A percentile compares a stretch with the other conserved stretches of the same genome.
These are phyloP conservation scores for Syngnathus floridae DNA, from an alignment of 2,113 vertebrate genomes.

Conservation along the genomic window DNA sequence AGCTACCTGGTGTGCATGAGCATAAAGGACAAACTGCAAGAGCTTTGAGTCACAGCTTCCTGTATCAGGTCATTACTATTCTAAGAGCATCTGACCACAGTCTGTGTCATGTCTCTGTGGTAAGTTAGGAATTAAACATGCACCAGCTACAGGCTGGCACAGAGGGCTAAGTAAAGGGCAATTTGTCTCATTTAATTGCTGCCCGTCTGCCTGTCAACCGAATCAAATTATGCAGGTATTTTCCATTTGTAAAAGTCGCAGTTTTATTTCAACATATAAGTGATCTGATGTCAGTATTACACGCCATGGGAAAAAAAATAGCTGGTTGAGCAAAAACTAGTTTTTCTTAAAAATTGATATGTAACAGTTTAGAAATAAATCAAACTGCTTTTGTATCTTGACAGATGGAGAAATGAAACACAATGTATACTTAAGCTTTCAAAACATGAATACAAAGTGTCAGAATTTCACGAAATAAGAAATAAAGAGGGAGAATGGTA, in stretches of 20 bases:
- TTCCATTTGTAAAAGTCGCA: slow-evolving; percentile 25
- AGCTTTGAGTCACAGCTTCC: slow-evolving; percentile 11
- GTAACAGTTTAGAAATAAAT: neutral
- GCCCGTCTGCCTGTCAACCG: slow-evolving; percentile 31
- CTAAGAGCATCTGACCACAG: slow-evolving; percentile 31
- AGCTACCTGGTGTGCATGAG: neutral
- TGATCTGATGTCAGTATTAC: slow-evolving; percentile 32
- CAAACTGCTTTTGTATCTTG: neutral
- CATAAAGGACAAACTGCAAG: slow-evolving; percentile 4
- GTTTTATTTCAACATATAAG: slow-evolving; percentile 28
- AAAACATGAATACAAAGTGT: slow-evolving; percentile 33
- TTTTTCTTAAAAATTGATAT: neutral
- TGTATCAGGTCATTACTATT: slow-evolving; percentile 55
- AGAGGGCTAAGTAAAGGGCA: slow-evolving; percentile 55
- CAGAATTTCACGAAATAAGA: slow-evolving; percentile 23
- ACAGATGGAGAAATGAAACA: neutral
- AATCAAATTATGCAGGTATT: slow-evolving; percentile 44
- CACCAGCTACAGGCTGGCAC: slow-evolving; percentile 34
- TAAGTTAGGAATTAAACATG: slow-evolving; percentile 55
- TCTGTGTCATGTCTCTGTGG: slow-evolving; percentile 37
- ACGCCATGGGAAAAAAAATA: slow-evolving; percentile 1
- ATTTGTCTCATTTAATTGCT: slow-evolving; percentile 59
- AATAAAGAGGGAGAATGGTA: neutral
- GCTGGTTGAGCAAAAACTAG: slow-evolving; percentile 3
- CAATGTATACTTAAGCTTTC: slow-evolving; percentile 2